Evolutionary conservation across 2,888 invertebrate genomes (phyloP).

Genomic region (Saturnia japonica): DNA sequence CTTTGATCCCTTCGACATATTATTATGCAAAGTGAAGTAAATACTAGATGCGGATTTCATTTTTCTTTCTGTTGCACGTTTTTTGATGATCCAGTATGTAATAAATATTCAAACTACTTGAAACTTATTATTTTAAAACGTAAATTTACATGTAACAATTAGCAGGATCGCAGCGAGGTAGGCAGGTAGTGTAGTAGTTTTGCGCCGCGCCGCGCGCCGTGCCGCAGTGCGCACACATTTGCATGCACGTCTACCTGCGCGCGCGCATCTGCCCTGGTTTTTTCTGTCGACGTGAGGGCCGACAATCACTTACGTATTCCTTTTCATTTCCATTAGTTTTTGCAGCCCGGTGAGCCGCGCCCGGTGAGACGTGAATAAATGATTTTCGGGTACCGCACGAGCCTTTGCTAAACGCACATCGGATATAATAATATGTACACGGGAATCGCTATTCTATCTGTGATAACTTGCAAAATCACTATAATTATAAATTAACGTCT

Average conservation of each 20-base stretch:
- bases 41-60: background rate
- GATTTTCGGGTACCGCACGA: slow-evolving; percentile 23
- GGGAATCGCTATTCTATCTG: background rate
- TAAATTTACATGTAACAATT: background rate
- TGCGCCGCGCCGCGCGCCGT: no score
- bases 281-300: slow-evolving; percentile 22
- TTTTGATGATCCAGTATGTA: background rate
- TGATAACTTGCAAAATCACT: background rate
- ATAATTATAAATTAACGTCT: background rate
- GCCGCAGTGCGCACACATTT: slow-evolving; percentile 14
- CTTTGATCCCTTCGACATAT: background rate
- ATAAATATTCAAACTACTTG: background rate
- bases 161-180: no score
- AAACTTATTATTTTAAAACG: background rate
- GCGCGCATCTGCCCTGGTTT: slow-evolving; percentile 33
- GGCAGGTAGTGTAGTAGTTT: no score
- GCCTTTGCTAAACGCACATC: background rate
- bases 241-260: slow-evolving; percentile 14
- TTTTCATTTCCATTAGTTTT: slow-evolving; percentile 29
- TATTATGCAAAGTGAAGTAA: background rate
- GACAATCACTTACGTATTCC: slow-evolving; percentile 29
- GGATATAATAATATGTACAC: background rate
- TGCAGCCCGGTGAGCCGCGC: slow-evolving; percentile 21
- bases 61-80: background rate
- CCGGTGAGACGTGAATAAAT: slow-evolving; percentile 25